These are phyloP conservation scores for Thysanoteuthis rhombus DNA, from an alignment of 2,888 invertebrate species.

Conservation along the genomic window DNA sequence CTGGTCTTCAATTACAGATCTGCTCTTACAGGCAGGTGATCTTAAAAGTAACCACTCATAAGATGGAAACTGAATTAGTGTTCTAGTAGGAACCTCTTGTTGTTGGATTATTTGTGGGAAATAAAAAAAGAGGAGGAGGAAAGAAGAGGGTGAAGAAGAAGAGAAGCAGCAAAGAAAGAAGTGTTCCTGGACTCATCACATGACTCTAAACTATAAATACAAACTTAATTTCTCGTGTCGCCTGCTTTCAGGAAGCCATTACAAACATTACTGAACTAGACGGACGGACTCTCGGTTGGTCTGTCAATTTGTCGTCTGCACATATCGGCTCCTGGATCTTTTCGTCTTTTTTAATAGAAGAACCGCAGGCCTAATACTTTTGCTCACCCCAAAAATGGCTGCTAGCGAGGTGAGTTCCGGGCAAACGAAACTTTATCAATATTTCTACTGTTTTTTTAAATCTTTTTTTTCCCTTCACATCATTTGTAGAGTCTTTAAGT, in stretches of 20 bases:
- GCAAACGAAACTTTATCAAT: neutral
- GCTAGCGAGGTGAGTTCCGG: neutral
- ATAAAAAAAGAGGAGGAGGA: neutral
- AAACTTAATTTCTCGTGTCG: neutral
- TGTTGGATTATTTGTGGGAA: neutral
- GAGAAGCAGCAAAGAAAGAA: neutral
- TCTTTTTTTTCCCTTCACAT: too few relatives aligned
- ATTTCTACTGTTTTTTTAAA: neutral
- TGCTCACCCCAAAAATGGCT: neutral
- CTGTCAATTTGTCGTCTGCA: conserved; percentile 12
- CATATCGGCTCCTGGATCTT: conserved; percentile 12
- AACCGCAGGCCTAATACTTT: neutral
- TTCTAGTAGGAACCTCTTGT: neutral
- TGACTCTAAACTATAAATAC: neutral
- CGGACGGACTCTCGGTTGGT: conserved; percentile 12
- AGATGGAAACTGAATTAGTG: neutral
- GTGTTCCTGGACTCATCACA: neutral
- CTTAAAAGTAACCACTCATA: neutral
- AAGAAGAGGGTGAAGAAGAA: neutral
- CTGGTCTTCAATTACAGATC: neutral
- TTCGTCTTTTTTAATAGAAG: neutral
- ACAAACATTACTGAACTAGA: conserved; percentile 12
- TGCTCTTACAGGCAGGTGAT: neutral
- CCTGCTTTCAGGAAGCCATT: neutral
- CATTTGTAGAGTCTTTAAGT: too few relatives aligned